Conservation (phyloP, 2,797 vertebrate species). For the Nannoperca australis region DNA sequence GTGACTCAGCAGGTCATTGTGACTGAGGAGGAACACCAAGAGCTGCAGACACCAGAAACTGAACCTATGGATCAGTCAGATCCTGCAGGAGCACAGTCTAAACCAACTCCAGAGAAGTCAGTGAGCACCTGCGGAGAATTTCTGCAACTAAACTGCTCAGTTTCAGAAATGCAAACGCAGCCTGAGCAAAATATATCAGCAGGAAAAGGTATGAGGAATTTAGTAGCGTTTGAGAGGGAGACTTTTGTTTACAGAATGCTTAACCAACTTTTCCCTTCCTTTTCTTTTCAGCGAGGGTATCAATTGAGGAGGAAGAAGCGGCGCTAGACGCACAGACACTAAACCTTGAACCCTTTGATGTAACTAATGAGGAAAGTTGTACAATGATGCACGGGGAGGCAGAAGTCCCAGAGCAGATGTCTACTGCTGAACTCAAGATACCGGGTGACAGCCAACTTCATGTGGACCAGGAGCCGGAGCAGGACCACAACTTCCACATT, state of each 20-base stretch:
- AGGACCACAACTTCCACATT: conserved; percentile 38
- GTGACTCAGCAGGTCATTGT: neutral
- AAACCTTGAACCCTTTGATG: conserved; percentile 13
- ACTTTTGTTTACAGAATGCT: conserved; percentile 14
- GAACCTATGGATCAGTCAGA: conserved; percentile 19
- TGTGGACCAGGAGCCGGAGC: conserved; percentile 51
- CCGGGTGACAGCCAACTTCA: conserved; percentile 76
- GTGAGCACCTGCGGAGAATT: conserved; percentile 8
- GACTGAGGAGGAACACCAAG: conserved; percentile 33
- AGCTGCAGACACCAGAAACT: conserved; percentile 14
- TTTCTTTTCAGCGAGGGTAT: conserved; percentile 40
- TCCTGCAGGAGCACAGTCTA: neutral
- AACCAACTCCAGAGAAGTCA: conserved; percentile 13
- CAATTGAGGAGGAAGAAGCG: conserved; percentile 36
- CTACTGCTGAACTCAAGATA: conserved; percentile 58
- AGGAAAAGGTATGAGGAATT: conserved; percentile 65
- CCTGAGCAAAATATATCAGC: neutral
- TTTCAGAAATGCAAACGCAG: conserved; percentile 16
- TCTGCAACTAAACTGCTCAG: conserved; percentile 12
- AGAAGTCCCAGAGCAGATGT: conserved; percentile 27
- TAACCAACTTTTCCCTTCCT: neutral
- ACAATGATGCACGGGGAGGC: conserved; percentile 36
- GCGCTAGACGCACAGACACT: conserved; percentile 15
- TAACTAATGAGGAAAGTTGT: conserved; percentile 22
- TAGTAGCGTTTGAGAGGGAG: neutral